Percentiles rank a stretch among this genome's conserved stretches.
Evolutionary conservation across 1,140 invertebrate species (phyloP).

Genomic region (Drosophila carrolli): DNA sequence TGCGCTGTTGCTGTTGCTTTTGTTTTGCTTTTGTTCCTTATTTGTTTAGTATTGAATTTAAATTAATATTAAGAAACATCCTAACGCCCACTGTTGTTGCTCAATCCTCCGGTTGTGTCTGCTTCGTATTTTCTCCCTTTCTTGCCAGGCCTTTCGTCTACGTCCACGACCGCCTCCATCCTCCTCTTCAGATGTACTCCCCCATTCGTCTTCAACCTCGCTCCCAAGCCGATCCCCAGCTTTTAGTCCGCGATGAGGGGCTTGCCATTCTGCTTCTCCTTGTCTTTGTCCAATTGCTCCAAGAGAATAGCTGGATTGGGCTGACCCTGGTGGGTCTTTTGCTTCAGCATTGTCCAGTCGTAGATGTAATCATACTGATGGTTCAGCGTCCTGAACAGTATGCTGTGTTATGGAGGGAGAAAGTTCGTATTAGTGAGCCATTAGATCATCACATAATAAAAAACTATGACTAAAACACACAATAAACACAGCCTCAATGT

Average conservation of each 20-base stretch:
- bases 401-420: slow-evolving; percentile 86
- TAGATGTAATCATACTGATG: slow-evolving; percentile 99
- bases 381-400: slow-evolving; percentile 99
- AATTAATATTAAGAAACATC: slow-evolving; percentile 77
- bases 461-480: neutral
- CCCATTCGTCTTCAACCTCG: slow-evolving; percentile 1
- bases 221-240: neutral
- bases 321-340: slow-evolving; percentile 87
- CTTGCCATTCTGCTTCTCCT: slow-evolving; percentile 81
- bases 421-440: neutral
- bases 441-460: neutral
- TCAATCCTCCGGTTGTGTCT: neutral
- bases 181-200: slow-evolving; percentile 8
- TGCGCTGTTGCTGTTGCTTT: slow-evolving; percentile 18
- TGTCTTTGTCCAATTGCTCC: slow-evolving; percentile 81
- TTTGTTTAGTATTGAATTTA: slow-evolving; percentile 76
- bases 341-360: slow-evolving; percentile 99
- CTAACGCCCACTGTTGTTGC: slow-evolving; percentile 5
- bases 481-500: neutral
- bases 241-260: slow-evolving; percentile 74
- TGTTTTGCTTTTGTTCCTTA: slow-evolving; percentile 42
- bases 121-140: neutral
- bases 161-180: neutral
- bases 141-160: neutral
- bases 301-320: slow-evolving; percentile 79